These are phyloP conservation scores for Drymodes brunneopygia DNA, from an alignment of 2,113 vertebrate species.

Conservation along the genomic window DNA sequence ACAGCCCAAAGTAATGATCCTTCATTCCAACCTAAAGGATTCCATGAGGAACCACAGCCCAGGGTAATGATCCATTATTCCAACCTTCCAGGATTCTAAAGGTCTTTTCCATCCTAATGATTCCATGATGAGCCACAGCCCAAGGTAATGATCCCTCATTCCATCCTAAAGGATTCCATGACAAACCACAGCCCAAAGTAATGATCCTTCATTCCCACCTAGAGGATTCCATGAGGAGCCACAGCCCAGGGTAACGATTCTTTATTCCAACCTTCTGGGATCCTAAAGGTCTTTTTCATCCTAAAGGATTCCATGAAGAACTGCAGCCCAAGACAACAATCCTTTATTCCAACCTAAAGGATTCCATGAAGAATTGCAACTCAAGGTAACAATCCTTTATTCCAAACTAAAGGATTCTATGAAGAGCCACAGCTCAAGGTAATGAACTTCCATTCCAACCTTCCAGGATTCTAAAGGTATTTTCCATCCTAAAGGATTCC, in stretches of 20 bases:
- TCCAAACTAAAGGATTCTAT: background rate
- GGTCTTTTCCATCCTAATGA: background rate
- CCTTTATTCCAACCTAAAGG: accelerated
- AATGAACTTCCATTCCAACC: background rate
- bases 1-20: no score
- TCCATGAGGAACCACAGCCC: accelerated
- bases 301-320: background rate
- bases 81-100: background rate
- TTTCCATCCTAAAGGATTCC: no score
- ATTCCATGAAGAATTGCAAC: accelerated
- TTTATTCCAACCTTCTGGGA: background rate
- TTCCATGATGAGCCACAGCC: accelerated
- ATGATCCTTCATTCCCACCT: background rate
- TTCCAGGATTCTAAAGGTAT: background rate
- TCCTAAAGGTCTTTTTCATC: background rate
- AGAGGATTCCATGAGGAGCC: background rate
- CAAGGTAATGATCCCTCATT: background rate
- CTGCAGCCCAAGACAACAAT: accelerated
- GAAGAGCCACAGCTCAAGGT: accelerated
- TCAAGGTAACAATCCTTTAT: accelerated
- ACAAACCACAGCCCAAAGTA: background rate
- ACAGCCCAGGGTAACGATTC: background rate
- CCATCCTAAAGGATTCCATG: background rate
- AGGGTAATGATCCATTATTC: accelerated
- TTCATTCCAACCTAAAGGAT: background rate